A percentile compares a stretch with the other conserved stretches of the same genome.
Evolutionary conservation across 2,797 vertebrate species (phyloP).

Genomic region (Cryptoblepharus egeriae): DNA sequence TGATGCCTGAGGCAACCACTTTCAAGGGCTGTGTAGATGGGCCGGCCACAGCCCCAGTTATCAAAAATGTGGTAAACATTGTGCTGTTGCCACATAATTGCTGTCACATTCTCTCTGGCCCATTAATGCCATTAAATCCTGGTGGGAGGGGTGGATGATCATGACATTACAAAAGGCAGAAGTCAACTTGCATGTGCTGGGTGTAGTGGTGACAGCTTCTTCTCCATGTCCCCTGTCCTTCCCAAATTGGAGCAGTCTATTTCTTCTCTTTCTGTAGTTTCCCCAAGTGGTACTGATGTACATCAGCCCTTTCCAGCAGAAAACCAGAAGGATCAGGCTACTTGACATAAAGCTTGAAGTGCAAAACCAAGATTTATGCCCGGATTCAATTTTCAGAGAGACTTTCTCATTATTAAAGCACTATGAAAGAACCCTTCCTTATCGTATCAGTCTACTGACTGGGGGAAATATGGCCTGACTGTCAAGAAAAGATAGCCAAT

Average conservation of each 20-base stretch:
- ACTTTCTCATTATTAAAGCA: constrained; percentile 35
- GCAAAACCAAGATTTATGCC: constrained; percentile 9
- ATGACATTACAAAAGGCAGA: neutral
- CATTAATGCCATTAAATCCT: neutral
- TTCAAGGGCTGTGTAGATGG: too few species aligned
- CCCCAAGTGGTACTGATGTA: neutral
- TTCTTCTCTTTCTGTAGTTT: neutral
- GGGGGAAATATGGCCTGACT: constrained; percentile 13
- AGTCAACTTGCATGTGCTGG: neutral
- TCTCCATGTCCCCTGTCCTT: neutral
- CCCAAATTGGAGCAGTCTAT: neutral
- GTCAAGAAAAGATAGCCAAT: constrained; percentile 32
- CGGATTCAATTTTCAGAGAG: constrained; percentile 37
- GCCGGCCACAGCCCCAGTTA: too few species aligned
- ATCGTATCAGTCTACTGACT: constrained; percentile 28
- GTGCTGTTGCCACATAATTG: neutral
- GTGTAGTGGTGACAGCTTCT: neutral
- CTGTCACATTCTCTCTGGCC: neutral
- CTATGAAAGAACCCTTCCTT: constrained; percentile 18
- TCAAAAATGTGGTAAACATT: neutral
- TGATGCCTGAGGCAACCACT: too few species aligned
- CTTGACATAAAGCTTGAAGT: constrained; percentile 9
- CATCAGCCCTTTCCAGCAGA: neutral
- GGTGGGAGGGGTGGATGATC: neutral
- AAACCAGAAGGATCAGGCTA: neutral